A percentile compares a stretch with the other conserved stretches of the same genome.
These are phyloP conservation scores for Acanthosoma haemorrhoidale DNA, from an alignment of 2,888 invertebrate species.

Conservation along the genomic window DNA sequence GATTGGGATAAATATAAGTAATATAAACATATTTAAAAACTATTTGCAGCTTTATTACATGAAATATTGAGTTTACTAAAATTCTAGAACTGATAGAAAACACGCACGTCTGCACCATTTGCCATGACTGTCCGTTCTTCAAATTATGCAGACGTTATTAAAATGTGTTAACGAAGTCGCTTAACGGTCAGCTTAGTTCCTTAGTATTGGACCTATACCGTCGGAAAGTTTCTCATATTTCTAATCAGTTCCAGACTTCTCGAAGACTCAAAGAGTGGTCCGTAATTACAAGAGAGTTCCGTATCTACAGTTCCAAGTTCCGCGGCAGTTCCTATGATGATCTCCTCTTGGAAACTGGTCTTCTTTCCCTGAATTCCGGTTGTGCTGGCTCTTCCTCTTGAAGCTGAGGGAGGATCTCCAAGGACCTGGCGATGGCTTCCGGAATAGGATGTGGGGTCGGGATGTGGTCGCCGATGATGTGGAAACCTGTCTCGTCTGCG, in stretches of 20 bases:
- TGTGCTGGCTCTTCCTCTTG: constrained; percentile 14
- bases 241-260: neutral
- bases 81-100: no score
- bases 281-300: constrained; percentile 4
- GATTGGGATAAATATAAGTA: neutral
- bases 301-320: neutral
- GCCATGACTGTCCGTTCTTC: no score
- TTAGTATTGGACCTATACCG: no score
- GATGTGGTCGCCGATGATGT: constrained; percentile 59
- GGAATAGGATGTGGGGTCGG: constrained; percentile 61
- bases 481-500: constrained; percentile 66
- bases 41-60: constrained; percentile 5
- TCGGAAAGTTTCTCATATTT: neutral
- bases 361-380: neutral
- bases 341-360: neutral
- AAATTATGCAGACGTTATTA: no score
- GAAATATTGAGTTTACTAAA: no score
- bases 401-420: constrained; percentile 52
- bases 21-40: neutral
- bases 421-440: constrained; percentile 47
- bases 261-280: neutral
- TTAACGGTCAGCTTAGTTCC: no score
- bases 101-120: no score
- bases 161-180: no score
- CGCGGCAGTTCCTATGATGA: neutral